Conservation (phyloP, 2,888 invertebrate species). For the Melanotus villosus region DNA sequence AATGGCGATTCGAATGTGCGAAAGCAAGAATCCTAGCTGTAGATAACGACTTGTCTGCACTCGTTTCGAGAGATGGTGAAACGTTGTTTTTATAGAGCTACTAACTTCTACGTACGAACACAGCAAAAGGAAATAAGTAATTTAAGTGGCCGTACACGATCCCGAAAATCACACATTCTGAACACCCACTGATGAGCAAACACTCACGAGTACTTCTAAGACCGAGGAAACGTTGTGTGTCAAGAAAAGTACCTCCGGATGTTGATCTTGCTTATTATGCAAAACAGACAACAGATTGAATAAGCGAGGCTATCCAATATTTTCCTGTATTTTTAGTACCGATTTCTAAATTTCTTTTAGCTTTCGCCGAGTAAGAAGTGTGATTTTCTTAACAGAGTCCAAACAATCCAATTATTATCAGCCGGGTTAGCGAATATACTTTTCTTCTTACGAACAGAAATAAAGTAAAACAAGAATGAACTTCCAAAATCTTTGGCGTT, state of each 20-base stretch:
- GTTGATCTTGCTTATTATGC: conserved; percentile 26
- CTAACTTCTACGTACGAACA: conserved; percentile 31
- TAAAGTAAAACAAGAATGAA: background rate
- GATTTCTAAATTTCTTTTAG: background rate
- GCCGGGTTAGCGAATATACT: background rate
- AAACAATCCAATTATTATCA: background rate
- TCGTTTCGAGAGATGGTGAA: conserved; percentile 28
- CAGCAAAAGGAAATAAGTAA: conserved; percentile 34
- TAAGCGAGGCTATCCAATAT: background rate
- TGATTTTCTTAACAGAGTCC: background rate
- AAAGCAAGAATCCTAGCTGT: conserved; percentile 23
- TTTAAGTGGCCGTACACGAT: conserved; percentile 36
- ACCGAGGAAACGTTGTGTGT: conserved; percentile 5
- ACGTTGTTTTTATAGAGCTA: conserved; percentile 33
- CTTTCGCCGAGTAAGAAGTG: background rate
- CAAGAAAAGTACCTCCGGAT: conserved; percentile 16
- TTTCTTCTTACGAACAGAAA: too few relatives aligned
- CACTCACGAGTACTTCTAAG: conserved; percentile 8
- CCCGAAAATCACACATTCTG: conserved; percentile 29
- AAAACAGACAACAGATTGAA: conserved; percentile 15
- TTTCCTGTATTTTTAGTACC: background rate
- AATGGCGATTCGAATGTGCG: conserved; percentile 25
- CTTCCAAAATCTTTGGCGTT: background rate
- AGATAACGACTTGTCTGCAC: conserved; percentile 28
- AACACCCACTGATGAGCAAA: conserved; percentile 19